These are phyloP conservation scores for Folsomia manolachei DNA, from an alignment of 2,888 invertebrate species.

Conservation along the genomic window DNA sequence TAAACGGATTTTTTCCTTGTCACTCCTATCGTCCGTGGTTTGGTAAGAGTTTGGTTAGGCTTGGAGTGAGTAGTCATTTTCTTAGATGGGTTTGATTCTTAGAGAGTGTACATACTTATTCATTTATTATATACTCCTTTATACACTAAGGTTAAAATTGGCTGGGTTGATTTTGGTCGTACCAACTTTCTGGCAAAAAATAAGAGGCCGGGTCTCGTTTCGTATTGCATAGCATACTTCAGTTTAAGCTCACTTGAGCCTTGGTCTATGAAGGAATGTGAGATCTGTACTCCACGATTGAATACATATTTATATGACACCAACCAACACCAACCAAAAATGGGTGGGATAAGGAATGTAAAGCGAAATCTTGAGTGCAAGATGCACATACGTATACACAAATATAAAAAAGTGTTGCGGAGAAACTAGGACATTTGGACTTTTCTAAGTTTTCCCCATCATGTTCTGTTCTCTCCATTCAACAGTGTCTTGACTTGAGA, in stretches of 20 bases:
- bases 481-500: background rate
- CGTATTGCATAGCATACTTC: background rate
- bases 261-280: background rate
- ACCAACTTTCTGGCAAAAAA: too few species aligned
- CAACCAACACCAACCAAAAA: background rate
- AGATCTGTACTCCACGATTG: too few species aligned
- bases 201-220: background rate
- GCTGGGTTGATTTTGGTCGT: background rate
- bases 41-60: too few species aligned
- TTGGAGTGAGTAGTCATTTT: too few species aligned
- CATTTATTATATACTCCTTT: too few species aligned
- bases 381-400: background rate
- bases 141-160: too few species aligned
- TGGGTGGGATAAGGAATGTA: background rate
- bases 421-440: too few species aligned
- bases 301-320: background rate
- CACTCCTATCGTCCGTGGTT: too few species aligned
- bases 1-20: too few species aligned
- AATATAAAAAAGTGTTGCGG: background rate
- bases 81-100: too few species aligned
- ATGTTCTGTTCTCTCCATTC: background rate
- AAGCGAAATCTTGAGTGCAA: background rate
- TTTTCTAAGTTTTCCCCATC: too few species aligned
- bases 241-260: background rate
- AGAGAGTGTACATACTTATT: too few species aligned